These are phyloP conservation scores for Carassius carassius DNA, from an alignment of 2,113 vertebrate genomes.

Conservation along the genomic window DNA sequence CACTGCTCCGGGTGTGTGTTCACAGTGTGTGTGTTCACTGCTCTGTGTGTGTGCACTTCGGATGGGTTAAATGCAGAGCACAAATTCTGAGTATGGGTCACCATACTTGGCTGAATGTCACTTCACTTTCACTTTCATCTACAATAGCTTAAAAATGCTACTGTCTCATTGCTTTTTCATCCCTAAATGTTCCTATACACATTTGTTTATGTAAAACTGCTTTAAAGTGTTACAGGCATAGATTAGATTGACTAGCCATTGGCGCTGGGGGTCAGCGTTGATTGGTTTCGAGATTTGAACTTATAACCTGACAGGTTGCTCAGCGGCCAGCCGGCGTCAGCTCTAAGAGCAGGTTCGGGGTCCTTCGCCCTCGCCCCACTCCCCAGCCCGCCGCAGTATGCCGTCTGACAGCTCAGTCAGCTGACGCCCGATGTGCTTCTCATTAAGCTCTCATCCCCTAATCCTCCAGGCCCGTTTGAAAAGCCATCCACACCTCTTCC, in stretches of 20 bases:
- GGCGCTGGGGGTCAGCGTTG: slow-evolving; percentile 25
- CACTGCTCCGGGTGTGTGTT: too few species aligned
- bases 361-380: neutral
- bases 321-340: neutral
- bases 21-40: too few species aligned
- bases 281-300: slow-evolving; percentile 45
- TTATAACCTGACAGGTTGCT: slow-evolving; percentile 33
- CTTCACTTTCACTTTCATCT: too few species aligned
- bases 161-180: neutral
- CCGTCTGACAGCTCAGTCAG: slow-evolving; percentile 64
- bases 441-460: slow-evolving; percentile 70
- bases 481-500: slow-evolving; percentile 70
- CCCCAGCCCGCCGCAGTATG: slow-evolving; percentile 23
- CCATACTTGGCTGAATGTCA: too few species aligned
- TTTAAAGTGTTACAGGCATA: neutral
- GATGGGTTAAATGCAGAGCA: too few species aligned
- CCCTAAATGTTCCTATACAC: neutral
- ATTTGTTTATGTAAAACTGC: neutral
- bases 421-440: slow-evolving; percentile 67
- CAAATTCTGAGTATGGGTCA: too few species aligned
- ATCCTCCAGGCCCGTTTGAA: slow-evolving; percentile 71
- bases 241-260: slow-evolving; percentile 37
- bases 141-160: neutral
- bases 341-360: slow-evolving; percentile 7
- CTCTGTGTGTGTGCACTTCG: too few species aligned